phyloP scores from a whole-genome alignment of 2,797 vertebrate genomes.

The Sebastes wilsoni region DNA sequence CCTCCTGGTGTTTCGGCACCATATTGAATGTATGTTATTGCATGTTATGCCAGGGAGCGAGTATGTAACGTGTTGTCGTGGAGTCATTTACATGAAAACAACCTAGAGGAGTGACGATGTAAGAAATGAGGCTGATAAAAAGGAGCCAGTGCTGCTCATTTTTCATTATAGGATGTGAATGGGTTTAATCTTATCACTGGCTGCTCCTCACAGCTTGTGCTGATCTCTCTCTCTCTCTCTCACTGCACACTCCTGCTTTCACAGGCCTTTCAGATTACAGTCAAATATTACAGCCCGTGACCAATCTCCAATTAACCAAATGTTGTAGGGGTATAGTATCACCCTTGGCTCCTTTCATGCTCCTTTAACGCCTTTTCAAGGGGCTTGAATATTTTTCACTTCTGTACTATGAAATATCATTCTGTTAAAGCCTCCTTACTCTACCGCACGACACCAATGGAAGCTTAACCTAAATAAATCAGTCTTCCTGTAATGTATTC shows the following conservation, averaged over 20 bases:
- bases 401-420: slow-evolving; percentile 67
- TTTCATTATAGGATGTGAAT: slow-evolving; percentile 77
- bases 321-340: slow-evolving; percentile 81
- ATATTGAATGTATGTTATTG: slow-evolving; percentile 33
- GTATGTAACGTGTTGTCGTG: slow-evolving; percentile 36
- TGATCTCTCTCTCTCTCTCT: slow-evolving; percentile 69
- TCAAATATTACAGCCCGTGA: slow-evolving; percentile 83
- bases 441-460: slow-evolving; percentile 53
- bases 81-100: slow-evolving; percentile 65
- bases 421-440: slow-evolving; percentile 69
- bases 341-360: slow-evolving; percentile 81
- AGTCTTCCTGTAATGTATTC: slow-evolving; percentile 74
- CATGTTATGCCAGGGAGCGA: slow-evolving; percentile 16
- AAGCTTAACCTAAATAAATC: slow-evolving; percentile 86
- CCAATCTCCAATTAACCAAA: slow-evolving; percentile 86
- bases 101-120: slow-evolving; percentile 55
- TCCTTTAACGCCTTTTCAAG: slow-evolving; percentile 77
- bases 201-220: slow-evolving; percentile 77
- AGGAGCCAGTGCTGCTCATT: slow-evolving; percentile 64
- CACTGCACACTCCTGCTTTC: slow-evolving; percentile 68
- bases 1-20: slow-evolving; percentile 49
- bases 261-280: slow-evolving; percentile 84
- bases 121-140: slow-evolving; percentile 66
- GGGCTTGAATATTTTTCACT: slow-evolving; percentile 72
- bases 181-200: slow-evolving; percentile 81